Percentiles rank a stretch among this genome's conserved stretches.
Evolutionary conservation across 2,113 vertebrate species (phyloP).

Genomic region (Ceyx cyanopectus): DNA sequence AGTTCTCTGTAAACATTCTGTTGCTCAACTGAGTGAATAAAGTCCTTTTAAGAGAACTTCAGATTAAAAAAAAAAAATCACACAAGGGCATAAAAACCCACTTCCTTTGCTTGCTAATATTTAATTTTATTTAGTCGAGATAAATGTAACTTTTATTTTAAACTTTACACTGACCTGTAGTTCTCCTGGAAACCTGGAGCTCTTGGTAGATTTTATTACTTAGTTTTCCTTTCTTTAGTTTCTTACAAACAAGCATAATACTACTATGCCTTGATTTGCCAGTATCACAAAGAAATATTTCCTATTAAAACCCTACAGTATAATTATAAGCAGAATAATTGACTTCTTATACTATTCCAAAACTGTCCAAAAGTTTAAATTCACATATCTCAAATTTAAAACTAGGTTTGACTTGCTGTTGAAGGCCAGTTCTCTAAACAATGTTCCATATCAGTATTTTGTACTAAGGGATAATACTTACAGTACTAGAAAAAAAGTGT

Average conservation of each 20-base stretch:
- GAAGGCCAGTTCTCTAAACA: neutral
- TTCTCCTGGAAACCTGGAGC: neutral
- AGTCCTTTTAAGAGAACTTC: neutral
- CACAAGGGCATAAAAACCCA: neutral
- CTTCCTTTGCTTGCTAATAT: neutral
- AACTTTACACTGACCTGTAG: neutral
- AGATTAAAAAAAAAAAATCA: neutral
- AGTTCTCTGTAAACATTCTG: neutral
- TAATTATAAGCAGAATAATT: neutral
- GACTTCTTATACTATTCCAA: neutral
- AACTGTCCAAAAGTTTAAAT: neutral
- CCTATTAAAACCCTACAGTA: neutral
- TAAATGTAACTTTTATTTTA: neutral
- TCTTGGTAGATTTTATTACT: neutral
- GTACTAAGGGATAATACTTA: neutral
- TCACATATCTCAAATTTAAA: neutral
- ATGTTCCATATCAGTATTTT: neutral
- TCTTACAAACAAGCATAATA: accelerated
- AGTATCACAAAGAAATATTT: neutral
- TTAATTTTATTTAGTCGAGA: neutral
- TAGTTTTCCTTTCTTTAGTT: neutral
- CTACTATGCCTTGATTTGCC: neutral
- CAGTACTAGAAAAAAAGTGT: neutral
- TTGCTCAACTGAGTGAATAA: neutral
- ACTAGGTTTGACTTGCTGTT: neutral